Percentiles rank a stretch among this genome's conserved stretches.
These are phyloP conservation scores for Ctenomys sociabilis DNA, from an alignment of 2,113 vertebrate species.

Conservation along the genomic window DNA sequence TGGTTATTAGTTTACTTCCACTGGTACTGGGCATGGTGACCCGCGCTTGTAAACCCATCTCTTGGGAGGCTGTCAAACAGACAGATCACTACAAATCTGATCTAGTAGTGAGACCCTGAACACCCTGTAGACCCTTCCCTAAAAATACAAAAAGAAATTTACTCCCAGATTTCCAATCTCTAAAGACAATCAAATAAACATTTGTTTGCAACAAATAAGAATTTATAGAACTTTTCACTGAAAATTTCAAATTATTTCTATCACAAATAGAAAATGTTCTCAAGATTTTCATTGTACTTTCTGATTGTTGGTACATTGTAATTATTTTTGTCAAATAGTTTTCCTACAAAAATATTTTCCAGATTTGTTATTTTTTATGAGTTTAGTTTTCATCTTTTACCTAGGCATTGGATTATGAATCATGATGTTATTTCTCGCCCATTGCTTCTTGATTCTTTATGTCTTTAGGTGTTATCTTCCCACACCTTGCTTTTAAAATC, in stretches of 20 bases:
- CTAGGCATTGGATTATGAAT: not conserved
- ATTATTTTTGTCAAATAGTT: not conserved
- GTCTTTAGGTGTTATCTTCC: not conserved
- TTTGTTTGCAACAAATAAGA: not conserved
- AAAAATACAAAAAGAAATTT: not conserved
- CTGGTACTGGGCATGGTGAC: too few relatives aligned
- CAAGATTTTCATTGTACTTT: not conserved
- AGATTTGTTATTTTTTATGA: not conserved
- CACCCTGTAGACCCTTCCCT: too few relatives aligned
- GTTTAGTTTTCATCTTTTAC: not conserved
- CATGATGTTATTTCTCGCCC: not conserved
- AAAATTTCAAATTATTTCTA: slow-evolving; percentile 23
- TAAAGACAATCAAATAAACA: not conserved
- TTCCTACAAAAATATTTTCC: not conserved
- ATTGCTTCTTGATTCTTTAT: not conserved
- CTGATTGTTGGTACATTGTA: not conserved
- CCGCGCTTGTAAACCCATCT: too few relatives aligned
- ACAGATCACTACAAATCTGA: too few relatives aligned
- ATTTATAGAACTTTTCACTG: not conserved
- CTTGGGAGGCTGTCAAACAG: too few relatives aligned
- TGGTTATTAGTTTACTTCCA: not conserved
- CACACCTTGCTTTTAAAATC: not conserved
- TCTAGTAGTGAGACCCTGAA: too few relatives aligned
- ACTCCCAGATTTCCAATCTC: not conserved
- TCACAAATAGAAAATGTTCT: not conserved